Conservation (phyloP, 1,140 invertebrate species). For the Armadillidium nasatum region DNA sequence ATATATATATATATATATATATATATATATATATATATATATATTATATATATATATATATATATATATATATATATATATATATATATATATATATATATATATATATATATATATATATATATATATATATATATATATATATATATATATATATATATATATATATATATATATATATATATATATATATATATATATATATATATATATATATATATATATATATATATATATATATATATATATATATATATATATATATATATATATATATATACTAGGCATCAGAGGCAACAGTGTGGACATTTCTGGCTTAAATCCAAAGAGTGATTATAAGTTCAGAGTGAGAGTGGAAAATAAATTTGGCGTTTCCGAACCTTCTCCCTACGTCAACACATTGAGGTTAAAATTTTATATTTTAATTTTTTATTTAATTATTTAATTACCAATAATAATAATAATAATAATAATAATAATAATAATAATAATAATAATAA, state of each 20-base stretch:
- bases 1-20: too few species aligned
- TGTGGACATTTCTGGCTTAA: constrained; percentile 75
- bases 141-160: background rate
- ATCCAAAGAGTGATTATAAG: constrained; percentile 82
- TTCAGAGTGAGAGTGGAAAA: constrained; percentile 92
- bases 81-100: too few species aligned
- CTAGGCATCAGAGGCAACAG: constrained; percentile 69
- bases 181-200: constrained; percentile 30
- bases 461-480: too few species aligned
- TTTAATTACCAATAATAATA: too few species aligned
- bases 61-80: too few species aligned
- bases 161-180: constrained; percentile 16
- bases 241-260: constrained; percentile 13
- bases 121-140: too few species aligned
- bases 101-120: too few species aligned
- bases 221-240: constrained; percentile 18
- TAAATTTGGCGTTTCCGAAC: constrained; percentile 93
- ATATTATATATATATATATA: too few species aligned
- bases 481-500: too few species aligned
- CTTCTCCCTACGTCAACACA: constrained; percentile 78
- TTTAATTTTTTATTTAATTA: too few species aligned
- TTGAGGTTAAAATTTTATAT: constrained; percentile 50
- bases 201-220: constrained; percentile 10
- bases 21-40: too few species aligned
- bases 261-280: constrained; percentile 16